phyloP scores from a whole-genome alignment of 2,888 invertebrate genomes.

The Oscheius onirici region DNA sequence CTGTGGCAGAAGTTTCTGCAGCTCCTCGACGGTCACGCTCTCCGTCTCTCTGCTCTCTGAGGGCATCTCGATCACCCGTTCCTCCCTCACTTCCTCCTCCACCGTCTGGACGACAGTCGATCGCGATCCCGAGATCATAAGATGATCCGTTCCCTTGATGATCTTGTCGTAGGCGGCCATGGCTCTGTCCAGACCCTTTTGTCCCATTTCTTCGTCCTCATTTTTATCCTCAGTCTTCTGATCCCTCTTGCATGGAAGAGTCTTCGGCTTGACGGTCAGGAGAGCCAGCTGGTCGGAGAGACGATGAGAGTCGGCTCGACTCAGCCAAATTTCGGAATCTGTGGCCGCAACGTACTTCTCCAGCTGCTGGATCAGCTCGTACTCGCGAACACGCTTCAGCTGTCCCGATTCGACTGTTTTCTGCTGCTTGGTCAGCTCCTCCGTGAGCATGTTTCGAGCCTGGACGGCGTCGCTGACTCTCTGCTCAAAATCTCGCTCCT shows the following conservation, averaged over 20 bases:
- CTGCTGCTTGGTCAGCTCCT: slow-evolving; percentile 11
- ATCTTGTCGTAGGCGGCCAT: not conserved
- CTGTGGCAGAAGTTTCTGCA: not conserved
- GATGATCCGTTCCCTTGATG: not conserved
- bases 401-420: not conserved
- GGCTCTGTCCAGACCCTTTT: not conserved
- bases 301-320: slow-evolving; percentile 2
- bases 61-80: not conserved
- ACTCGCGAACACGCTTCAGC: slow-evolving; percentile 5
- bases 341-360: not conserved
- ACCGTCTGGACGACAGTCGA: not conserved
- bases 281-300: slow-evolving; percentile 22
- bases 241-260: slow-evolving; percentile 3
- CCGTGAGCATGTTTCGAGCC: slow-evolving; percentile 20
- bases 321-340: slow-evolving; percentile 26
- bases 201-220: not conserved
- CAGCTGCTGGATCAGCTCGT: slow-evolving; percentile 18
- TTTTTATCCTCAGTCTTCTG: too few species aligned
- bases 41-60: too few species aligned
- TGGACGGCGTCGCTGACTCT: slow-evolving; percentile 10
- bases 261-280: not conserved
- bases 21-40: not conserved
- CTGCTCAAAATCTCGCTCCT: slow-evolving; percentile 18
- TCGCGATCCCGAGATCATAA: not conserved
- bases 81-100: not conserved